Evolutionary conservation across 1,140 invertebrate genomes (phyloP).

Genomic region (Drosophila trapezifrons): DNA sequence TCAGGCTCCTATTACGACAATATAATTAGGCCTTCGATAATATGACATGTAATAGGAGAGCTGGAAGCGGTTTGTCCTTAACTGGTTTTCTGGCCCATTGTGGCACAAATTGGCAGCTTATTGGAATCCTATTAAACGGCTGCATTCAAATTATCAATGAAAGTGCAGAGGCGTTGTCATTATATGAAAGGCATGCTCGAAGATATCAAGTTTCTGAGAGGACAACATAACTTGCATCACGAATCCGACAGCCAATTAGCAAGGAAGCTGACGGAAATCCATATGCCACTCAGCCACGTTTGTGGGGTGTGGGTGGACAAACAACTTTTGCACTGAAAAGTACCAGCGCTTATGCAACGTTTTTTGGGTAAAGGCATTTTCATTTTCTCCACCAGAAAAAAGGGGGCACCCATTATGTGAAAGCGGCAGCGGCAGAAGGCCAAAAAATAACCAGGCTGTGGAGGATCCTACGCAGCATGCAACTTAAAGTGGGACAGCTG

Average conservation of each 20-base stretch:
- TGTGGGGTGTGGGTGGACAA: constrained; percentile 2
- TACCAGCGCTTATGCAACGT: constrained; percentile 28
- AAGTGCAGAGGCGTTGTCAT: neutral
- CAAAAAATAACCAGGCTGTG: constrained; percentile 10
- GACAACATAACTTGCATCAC: constrained; percentile 3
- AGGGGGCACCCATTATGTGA: constrained; percentile 12
- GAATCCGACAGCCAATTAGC: constrained; percentile 30
- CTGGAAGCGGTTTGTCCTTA: neutral
- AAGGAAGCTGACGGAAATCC: constrained; percentile 21
- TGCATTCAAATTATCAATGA: constrained; percentile 6
- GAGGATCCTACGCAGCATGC: constrained; percentile 13
- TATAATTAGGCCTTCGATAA: constrained; percentile 20
- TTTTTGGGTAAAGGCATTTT: constrained; percentile 17
- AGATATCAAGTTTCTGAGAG: constrained; percentile 9
- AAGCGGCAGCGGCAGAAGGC: neutral
- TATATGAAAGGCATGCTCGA: constrained; percentile 9
- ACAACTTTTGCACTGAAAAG: constrained; percentile 10
- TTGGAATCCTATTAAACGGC: constrained; percentile 24
- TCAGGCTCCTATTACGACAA: constrained; percentile 7
- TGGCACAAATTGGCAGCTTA: constrained; percentile 19
- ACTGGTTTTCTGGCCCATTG: constrained; percentile 5
- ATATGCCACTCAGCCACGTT: constrained; percentile 27
- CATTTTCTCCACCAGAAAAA: constrained; percentile 8
- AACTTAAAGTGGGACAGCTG: constrained; percentile 40
- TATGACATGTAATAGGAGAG: constrained; percentile 12